A percentile compares a stretch with the other conserved stretches of the same genome.
phyloP scores from a whole-genome alignment of 2,113 vertebrate species.

The Misgurnus mizolepis region DNA sequence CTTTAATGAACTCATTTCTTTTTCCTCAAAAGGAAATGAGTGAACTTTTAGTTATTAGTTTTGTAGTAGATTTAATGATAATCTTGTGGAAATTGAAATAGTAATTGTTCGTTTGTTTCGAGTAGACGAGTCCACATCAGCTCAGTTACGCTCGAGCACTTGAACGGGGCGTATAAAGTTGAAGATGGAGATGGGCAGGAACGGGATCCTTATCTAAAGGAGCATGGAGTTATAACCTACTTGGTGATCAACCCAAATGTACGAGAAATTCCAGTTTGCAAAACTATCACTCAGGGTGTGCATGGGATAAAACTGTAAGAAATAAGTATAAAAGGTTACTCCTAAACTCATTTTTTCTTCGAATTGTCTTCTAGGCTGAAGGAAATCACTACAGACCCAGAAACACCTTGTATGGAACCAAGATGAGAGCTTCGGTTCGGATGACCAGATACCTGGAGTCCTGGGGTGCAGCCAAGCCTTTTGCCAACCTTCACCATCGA shows the following conservation, averaged over 20 bases:
- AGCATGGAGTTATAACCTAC: slow-evolving; percentile 90
- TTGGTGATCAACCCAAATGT: slow-evolving; percentile 97
- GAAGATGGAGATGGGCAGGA: slow-evolving; percentile 92
- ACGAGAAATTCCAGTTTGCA: slow-evolving; percentile 21
- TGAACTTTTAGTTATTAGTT: neutral
- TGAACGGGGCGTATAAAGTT: slow-evolving; percentile 93
- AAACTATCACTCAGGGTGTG: too few relatives aligned
- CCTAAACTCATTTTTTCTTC: neutral
- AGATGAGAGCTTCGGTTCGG: slow-evolving; percentile 95
- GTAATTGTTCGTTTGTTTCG: slow-evolving; percentile 38
- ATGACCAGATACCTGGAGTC: slow-evolving; percentile 98
- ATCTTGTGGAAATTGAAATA: neutral
- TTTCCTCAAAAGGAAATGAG: too few relatives aligned
- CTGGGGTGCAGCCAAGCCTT: slow-evolving; percentile 97
- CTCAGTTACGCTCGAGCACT: slow-evolving; percentile 90
- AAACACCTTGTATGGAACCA: slow-evolving; percentile 84
- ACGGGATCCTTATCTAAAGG: slow-evolving; percentile 93
- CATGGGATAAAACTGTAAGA: too few relatives aligned
- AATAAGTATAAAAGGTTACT: too few relatives aligned
- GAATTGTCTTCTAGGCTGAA: slow-evolving; percentile 76
- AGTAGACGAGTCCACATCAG: slow-evolving; percentile 95
- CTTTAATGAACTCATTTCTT: too few relatives aligned
- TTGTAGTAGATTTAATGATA: neutral
- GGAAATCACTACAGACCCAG: slow-evolving; percentile 86
- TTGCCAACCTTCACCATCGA: slow-evolving; percentile 93